Conservation (phyloP, 1,140 invertebrate species). For the Aphelenchoides avenae region DNA sequence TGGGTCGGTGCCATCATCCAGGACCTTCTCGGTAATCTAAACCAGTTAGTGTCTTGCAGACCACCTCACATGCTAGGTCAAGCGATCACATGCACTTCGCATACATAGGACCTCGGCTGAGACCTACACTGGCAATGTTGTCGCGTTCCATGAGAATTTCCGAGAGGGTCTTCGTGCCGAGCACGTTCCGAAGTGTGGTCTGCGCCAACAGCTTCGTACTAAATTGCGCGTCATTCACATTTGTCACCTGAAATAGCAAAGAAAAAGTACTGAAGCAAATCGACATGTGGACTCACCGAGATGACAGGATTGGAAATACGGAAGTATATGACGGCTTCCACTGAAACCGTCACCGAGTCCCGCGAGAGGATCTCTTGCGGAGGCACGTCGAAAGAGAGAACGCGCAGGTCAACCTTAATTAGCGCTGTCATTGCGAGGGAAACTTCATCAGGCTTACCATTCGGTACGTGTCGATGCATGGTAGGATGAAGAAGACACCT, state of each 20-base stretch:
- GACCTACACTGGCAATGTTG: constrained; percentile 79
- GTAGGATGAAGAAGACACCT: constrained; percentile 60
- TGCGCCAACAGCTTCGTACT: constrained; percentile 62
- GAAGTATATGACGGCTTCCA: constrained; percentile 61
- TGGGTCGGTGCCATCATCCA: constrained; percentile 88
- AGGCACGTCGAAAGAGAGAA: constrained; percentile 83
- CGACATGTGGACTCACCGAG: constrained; percentile 43
- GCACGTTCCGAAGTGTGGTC: constrained; percentile 72
- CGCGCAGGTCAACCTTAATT: constrained; percentile 71
- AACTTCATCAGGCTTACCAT: constrained; percentile 58
- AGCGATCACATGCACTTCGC: no score
- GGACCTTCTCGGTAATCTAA: constrained; percentile 60
- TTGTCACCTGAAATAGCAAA: no score
- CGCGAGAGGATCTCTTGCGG: constrained; percentile 81
- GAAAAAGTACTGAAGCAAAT: neutral
- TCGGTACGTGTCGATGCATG: constrained; percentile 60
- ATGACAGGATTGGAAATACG: constrained; percentile 62
- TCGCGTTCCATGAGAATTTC: constrained; percentile 85
- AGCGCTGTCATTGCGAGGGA: no score
- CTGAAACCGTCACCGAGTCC: constrained; percentile 76
- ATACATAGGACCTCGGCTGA: no score
- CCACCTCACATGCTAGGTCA: no score
- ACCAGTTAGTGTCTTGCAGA: no score
- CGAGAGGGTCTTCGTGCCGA: constrained; percentile 86
- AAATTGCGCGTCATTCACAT: constrained; percentile 63